Evolutionary conservation across 2,797 vertebrate species (phyloP).

Genomic region (Poecile montanus): DNA sequence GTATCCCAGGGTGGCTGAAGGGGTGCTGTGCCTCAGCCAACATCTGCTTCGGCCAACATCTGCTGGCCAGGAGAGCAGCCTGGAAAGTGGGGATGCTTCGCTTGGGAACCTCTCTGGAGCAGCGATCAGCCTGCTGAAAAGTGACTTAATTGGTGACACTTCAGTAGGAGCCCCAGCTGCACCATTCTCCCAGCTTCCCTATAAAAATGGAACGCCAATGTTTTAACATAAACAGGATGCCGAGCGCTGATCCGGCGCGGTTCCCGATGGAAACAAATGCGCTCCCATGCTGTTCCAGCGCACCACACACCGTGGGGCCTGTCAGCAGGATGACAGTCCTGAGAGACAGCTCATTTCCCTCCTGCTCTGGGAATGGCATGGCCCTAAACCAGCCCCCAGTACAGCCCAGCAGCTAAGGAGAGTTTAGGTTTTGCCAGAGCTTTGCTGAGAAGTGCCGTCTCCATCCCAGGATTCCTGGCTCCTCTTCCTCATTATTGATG

Average conservation of each 20-base stretch:
- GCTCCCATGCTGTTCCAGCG: not conserved
- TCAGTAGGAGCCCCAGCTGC: not conserved
- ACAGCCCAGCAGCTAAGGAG: not conserved
- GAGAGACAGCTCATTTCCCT: not conserved
- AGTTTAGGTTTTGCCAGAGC: not conserved
- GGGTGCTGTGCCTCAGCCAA: fast-evolving
- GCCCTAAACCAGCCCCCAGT: fast-evolving
- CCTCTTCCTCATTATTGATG: not conserved
- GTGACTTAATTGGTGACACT: not conserved
- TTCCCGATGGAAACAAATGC: not conserved
- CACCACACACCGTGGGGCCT: not conserved
- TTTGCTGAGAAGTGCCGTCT: fast-evolving
- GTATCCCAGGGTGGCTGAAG: not conserved
- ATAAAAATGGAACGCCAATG: not conserved
- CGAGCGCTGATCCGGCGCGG: not conserved
- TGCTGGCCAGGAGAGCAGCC: not conserved
- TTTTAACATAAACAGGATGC: slow-evolving; percentile 41
- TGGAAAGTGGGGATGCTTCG: not conserved
- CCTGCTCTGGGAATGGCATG: not conserved
- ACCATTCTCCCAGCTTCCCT: not conserved
- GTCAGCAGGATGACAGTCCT: slow-evolving; percentile 12
- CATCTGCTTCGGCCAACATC: not conserved
- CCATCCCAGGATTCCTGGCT: not conserved
- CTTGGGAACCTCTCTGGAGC: not conserved
- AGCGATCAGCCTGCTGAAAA: not conserved